A percentile compares a stretch with the other conserved stretches of the same genome.
Conservation (phyloP, 2,888 invertebrate species). For the Vesta saturnalis region DNA sequence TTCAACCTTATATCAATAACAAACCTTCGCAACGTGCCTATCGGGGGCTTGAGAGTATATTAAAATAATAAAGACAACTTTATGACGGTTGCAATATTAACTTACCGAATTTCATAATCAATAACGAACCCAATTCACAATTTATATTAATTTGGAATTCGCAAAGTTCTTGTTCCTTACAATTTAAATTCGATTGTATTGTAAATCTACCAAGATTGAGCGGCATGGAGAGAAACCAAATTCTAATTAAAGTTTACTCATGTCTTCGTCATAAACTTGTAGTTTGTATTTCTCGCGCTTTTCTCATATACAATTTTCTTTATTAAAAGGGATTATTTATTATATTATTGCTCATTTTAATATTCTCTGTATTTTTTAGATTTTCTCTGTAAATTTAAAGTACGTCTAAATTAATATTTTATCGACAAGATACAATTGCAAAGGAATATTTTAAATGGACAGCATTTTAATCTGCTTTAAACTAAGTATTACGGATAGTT, state of each 20-base stretch:
- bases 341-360: background rate
- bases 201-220: constrained; percentile 15
- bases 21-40: too few species aligned
- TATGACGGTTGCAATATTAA: background rate
- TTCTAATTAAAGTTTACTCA: constrained; percentile 4
- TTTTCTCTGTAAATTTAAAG: background rate
- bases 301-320: background rate
- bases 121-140: constrained; percentile 16
- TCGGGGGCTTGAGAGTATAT: background rate
- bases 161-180: constrained; percentile 10
- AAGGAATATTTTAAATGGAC: too few species aligned
- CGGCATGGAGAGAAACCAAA: background rate
- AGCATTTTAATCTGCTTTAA: too few species aligned
- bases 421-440: too few species aligned
- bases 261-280: background rate
- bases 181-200: constrained; percentile 21
- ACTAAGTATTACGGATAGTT: too few species aligned
- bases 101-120: constrained; percentile 3
- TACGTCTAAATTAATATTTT: too few species aligned
- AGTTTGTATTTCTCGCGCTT: background rate
- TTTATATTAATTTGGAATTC: constrained; percentile 23
- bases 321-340: background rate
- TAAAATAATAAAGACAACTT: constrained; percentile 1
- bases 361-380: too few species aligned
- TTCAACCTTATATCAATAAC: background rate